A percentile compares a stretch with the other conserved stretches of the same genome.
These are phyloP conservation scores for Antheraea yamamai DNA, from an alignment of 2,888 invertebrate genomes.

Conservation along the genomic window DNA sequence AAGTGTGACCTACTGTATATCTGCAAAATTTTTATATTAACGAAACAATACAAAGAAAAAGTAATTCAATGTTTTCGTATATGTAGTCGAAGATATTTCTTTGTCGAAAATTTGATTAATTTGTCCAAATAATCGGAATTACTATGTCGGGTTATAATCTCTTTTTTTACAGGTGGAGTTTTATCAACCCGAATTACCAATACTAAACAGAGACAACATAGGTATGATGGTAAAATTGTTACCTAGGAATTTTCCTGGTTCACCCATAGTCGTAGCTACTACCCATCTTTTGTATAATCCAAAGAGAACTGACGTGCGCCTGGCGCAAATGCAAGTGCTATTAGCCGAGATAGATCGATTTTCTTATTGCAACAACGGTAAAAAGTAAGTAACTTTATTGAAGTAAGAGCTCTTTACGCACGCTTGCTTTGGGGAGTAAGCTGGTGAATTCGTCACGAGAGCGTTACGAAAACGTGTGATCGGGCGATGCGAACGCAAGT, in stretches of 20 bases:
- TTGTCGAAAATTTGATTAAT: not conserved
- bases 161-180: conserved; percentile 82
- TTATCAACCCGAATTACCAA: conserved; percentile 81
- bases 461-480: too few species aligned
- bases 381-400: conserved; percentile 45
- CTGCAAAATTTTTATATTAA: too few species aligned
- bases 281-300: conserved; percentile 98
- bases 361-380: conserved; percentile 75
- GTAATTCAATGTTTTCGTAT: too few species aligned
- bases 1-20: too few species aligned
- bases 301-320: conserved; percentile 91
- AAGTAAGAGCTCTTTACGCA: too few species aligned
- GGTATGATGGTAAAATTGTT: conserved; percentile 90
- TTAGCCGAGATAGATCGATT: conserved; percentile 92
- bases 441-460: too few species aligned
- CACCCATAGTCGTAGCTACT: conserved; percentile 90
- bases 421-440: too few species aligned
- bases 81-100: not conserved
- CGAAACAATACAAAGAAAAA: too few species aligned
- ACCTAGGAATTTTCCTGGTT: conserved; percentile 71
- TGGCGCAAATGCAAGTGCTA: conserved; percentile 93
- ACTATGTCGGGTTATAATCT: not conserved
- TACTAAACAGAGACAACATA: conserved; percentile 93
- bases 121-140: not conserved
- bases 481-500: too few species aligned